phyloP scores from a whole-genome alignment of 2,113 vertebrate species.

The Poicephalus gulielmi region DNA sequence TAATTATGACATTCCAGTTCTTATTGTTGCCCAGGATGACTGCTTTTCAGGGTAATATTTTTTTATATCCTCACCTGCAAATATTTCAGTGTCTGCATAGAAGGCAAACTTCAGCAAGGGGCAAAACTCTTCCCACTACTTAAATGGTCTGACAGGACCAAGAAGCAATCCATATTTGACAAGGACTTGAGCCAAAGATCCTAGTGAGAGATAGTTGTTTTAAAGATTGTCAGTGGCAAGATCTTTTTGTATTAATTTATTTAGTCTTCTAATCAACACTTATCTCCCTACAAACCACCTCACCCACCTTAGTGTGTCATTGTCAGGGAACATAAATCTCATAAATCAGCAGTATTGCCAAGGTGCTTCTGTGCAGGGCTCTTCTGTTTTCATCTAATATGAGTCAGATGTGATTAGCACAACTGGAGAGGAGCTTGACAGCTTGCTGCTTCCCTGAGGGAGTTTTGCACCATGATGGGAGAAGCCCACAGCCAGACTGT shows the following conservation, averaged over 20 bases:
- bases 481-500: neutral
- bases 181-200: neutral
- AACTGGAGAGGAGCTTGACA: neutral
- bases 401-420: slow-evolving; percentile 9
- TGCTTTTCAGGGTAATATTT: neutral
- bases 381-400: neutral
- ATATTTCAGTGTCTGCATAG: neutral
- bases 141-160: neutral
- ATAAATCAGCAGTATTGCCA: neutral
- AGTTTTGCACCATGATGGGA: neutral
- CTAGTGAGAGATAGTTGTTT: neutral
- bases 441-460: neutral
- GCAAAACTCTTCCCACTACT: neutral
- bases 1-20: neutral
- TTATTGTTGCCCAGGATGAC: neutral
- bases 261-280: neutral
- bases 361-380: neutral
- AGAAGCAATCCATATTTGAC: neutral
- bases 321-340: neutral
- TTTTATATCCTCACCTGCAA: neutral
- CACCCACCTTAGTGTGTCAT: neutral
- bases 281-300: neutral
- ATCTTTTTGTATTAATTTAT: neutral
- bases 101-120: neutral
- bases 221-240: neutral